These are phyloP conservation scores for Scortum barcoo DNA, from an alignment of 2,113 vertebrate genomes.

Conservation along the genomic window DNA sequence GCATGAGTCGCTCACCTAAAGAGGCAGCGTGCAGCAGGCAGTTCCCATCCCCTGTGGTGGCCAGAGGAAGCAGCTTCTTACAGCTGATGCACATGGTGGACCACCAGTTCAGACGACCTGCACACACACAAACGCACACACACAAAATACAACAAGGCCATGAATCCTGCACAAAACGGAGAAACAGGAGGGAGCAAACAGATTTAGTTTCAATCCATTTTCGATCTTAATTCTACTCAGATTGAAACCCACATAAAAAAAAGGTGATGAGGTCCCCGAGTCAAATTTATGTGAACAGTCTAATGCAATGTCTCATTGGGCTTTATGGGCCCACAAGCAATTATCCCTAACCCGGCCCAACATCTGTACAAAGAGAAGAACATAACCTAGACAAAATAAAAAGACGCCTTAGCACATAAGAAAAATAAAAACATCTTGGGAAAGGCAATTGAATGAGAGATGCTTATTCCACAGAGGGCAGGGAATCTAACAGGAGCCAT, in stretches of 20 bases:
- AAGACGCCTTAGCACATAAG: neutral
- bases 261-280: neutral
- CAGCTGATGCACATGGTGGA: constrained; percentile 95
- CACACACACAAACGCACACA: constrained; percentile 37
- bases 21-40: constrained; percentile 98
- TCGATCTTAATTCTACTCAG: neutral
- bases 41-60: constrained; percentile 98
- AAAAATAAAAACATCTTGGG: neutral
- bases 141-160: neutral
- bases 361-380: neutral
- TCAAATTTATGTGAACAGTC: neutral
- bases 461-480: neutral
- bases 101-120: constrained; percentile 99
- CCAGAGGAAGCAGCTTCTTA: constrained; percentile 96
- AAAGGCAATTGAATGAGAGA: neutral
- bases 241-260: neutral
- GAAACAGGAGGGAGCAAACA: neutral
- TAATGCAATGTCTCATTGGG: neutral
- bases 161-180: neutral
- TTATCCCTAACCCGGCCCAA: neutral
- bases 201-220: neutral
- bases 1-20: constrained; percentile 86
- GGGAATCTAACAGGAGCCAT: neutral
- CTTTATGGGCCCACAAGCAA: neutral
- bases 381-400: neutral